These are phyloP conservation scores for Zosterops lateralis DNA, from an alignment of 2,113 vertebrate genomes.

Conservation along the genomic window DNA sequence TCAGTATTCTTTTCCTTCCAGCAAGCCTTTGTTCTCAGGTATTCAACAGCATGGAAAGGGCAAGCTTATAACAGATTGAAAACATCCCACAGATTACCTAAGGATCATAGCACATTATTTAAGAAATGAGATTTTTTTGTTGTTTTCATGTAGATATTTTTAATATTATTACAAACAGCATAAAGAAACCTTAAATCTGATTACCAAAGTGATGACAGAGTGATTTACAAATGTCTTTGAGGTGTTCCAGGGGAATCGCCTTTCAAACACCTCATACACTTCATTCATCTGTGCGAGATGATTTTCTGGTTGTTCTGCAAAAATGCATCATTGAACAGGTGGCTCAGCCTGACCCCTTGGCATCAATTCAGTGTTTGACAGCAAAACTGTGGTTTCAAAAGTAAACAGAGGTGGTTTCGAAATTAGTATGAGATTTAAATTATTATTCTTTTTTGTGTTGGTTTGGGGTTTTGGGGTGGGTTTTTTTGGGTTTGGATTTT, in stretches of 20 bases:
- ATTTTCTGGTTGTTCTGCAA: background rate
- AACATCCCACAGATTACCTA: background rate
- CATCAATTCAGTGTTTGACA: background rate
- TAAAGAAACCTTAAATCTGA: background rate
- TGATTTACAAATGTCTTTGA: background rate
- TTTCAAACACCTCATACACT: background rate
- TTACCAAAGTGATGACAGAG: background rate
- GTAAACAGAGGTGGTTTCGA: background rate
- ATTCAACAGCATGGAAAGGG: background rate
- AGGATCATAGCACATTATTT: background rate
- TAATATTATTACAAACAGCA: background rate
- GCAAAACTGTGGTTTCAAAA: background rate
- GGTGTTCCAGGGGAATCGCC: background rate
- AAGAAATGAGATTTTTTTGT: background rate
- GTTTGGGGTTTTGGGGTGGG: background rate
- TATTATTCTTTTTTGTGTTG: background rate
- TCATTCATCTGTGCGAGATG: background rate
- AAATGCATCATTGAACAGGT: background rate
- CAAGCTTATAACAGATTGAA: background rate
- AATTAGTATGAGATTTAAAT: background rate
- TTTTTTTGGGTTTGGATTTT: background rate
- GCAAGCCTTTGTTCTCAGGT: background rate
- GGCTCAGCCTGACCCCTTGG: background rate
- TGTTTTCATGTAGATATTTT: background rate
- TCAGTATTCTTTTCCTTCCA: background rate